Base-by-base conservation (phyloP, 2,888 invertebrate species). In the Ptychoptera albimana region DNA sequence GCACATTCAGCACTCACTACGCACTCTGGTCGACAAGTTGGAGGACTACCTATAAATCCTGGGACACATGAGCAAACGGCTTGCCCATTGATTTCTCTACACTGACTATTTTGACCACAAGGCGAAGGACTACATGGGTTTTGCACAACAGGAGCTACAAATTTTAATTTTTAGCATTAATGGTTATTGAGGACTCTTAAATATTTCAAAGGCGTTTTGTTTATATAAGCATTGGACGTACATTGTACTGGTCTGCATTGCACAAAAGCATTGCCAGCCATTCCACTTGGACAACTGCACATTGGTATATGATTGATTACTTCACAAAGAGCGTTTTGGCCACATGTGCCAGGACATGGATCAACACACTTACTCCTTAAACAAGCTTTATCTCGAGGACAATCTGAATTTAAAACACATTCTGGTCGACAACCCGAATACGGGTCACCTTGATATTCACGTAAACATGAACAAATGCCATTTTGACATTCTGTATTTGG, bases 311-410 rank as follows among this genome's bases (percentile, higher is more conserved):
- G 84, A 58, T 84, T 84, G 23, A 82, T 68, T 3, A 83, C 82
- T 52, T 74, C 73, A 55, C 87, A 87, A 42, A 76, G 59, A 1
- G 87, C 85, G 57, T 79, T 81, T 42, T 65, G 60, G 1, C 85
- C 86, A 59, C 88, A 88, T 15, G 80, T 81, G 48, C 79, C 79
- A 8, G 79, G 76, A 53, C 87, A 87, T 39, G 87, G 86, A 59
- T 84, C 79, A 42, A 68, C 59, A 57, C 87, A 87, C 63, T 84
- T 83, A 57, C 78, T 79, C 52, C 70, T 69, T 2, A 74, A 66
- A 55, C 85, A 86, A 48, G 83, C 78, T 56, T 72, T 73, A 56
- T 77, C 70, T 53, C 72, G 71, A 16, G 76, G 65, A 60, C 86
- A 87, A 53, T 86, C 85, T 11, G 70, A 64, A 57, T 79, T 84